Conservation (phyloP, 1,140 invertebrate species). For the Lycorma delicatula region DNA sequence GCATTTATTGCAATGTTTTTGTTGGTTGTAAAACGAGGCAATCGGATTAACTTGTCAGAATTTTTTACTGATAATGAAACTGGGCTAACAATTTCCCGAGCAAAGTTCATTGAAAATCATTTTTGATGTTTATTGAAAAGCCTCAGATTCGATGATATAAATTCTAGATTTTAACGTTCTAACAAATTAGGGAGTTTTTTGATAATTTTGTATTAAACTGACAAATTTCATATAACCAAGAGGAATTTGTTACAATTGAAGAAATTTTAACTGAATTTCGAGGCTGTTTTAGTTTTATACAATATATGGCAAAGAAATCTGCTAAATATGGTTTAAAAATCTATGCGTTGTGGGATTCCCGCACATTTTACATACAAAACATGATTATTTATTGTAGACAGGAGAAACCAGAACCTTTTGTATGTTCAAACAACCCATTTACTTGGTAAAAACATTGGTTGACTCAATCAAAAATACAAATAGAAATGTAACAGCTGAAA, state of each 20-base stretch:
- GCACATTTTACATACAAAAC: constrained; percentile 31
- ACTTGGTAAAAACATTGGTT: constrained; percentile 34
- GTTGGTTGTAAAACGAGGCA: not conserved
- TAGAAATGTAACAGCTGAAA: constrained; percentile 37
- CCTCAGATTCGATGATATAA: constrained; percentile 31
- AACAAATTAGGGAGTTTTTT: constrained; percentile 25
- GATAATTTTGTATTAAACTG: constrained; percentile 31
- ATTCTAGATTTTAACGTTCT: constrained; percentile 27
- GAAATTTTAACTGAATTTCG: constrained; percentile 35
- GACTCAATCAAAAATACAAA: constrained; percentile 32
- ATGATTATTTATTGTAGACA: constrained; percentile 30
- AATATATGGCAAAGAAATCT: constrained; percentile 37
- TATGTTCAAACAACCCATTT: constrained; percentile 27
- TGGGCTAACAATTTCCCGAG: constrained; percentile 12
- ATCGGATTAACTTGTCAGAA: constrained; percentile 16
- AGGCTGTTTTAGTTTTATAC: constrained; percentile 35
- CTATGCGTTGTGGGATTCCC: constrained; percentile 32
- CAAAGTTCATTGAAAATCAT: constrained; percentile 26
- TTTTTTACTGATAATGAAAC: constrained; percentile 11
- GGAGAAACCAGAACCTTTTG: constrained; percentile 33
- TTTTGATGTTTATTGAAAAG: constrained; percentile 29
- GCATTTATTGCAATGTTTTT: not conserved
- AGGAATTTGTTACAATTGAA: constrained; percentile 30
- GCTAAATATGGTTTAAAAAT: constrained; percentile 37
- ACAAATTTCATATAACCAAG: constrained; percentile 24